A percentile compares a stretch with the other conserved stretches of the same genome.
phyloP scores from a whole-genome alignment of 2,113 vertebrate species.

The Carollia perspicillata region DNA sequence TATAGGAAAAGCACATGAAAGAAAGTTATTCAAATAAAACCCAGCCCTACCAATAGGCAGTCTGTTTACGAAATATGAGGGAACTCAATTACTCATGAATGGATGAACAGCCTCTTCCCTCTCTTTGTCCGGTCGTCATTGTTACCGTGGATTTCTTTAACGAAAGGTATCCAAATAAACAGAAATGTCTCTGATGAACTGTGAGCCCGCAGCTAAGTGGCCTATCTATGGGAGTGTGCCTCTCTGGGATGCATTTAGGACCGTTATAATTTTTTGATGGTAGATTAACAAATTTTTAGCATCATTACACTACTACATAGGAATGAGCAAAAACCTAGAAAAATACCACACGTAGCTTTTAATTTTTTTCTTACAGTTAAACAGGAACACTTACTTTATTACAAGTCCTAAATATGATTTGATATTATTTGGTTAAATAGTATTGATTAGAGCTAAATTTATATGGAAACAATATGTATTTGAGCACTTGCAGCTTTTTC shows the following conservation, averaged over 20 bases:
- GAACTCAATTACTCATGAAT: conserved; percentile 75
- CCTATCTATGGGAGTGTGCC: neutral
- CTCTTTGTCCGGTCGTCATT: conserved; percentile 71
- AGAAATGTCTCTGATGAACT: conserved; percentile 73
- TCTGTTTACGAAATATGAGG: conserved; percentile 75
- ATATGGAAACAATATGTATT: neutral
- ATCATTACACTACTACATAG: neutral
- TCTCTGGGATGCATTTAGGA: conserved; percentile 34
- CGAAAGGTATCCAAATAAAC: conserved; percentile 77
- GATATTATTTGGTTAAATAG: conserved; percentile 3
- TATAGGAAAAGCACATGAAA: conserved; percentile 60
- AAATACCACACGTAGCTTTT: neutral
- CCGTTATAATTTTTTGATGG: conserved; percentile 46
- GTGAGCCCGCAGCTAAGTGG: conserved; percentile 49
- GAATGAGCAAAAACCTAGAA: conserved; percentile 15
- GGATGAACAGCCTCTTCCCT: conserved; percentile 61
- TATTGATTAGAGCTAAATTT: neutral
- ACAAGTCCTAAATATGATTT: conserved; percentile 23
- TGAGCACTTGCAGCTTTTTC: neutral
- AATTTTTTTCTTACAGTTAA: neutral
- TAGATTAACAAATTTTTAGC: conserved; percentile 63
- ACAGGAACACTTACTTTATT: neutral
- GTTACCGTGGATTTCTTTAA: conserved; percentile 73
- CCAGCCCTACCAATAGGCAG: conserved; percentile 46
- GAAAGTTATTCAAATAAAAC: conserved; percentile 79